These are phyloP conservation scores for Lanistes nyassanus DNA, from an alignment of 1,140 invertebrate genomes.

Conservation along the genomic window DNA sequence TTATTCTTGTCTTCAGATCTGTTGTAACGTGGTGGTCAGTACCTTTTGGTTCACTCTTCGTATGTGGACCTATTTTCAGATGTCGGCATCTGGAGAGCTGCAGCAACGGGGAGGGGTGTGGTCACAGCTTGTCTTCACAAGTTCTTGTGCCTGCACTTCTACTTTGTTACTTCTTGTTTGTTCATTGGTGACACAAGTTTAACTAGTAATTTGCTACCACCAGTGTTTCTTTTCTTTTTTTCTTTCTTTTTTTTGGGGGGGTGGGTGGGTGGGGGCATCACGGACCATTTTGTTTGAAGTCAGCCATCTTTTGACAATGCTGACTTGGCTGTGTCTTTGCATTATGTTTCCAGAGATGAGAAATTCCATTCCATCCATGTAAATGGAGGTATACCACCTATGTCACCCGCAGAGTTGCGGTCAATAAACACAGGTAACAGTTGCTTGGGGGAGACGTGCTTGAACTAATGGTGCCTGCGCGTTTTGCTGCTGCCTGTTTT, in stretches of 20 bases:
- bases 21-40: too few species aligned
- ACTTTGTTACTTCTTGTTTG: too few species aligned
- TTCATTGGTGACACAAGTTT: too few species aligned
- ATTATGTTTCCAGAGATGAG: slow-evolving; percentile 15
- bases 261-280: too few species aligned
- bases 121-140: too few species aligned
- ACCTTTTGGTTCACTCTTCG: too few species aligned
- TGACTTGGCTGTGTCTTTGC: not conserved
- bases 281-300: not conserved
- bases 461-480: not conserved
- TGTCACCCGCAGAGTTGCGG: not conserved
- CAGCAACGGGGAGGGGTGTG: too few species aligned
- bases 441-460: not conserved
- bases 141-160: too few species aligned
- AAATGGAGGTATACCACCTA: slow-evolving; percentile 16
- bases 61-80: too few species aligned
- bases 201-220: not conserved
- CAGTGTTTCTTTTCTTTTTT: not conserved
- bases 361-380: slow-evolving; percentile 13
- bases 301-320: not conserved
- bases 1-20: too few species aligned
- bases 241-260: not conserved
- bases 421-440: slow-evolving; percentile 14
- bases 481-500: too few species aligned
- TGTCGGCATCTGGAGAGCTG: too few species aligned